Evolutionary conservation across 2,888 invertebrate genomes (phyloP), one percentile per base, ranked within the genome.

Genomic region (Agonum fuliginosum): DNA sequence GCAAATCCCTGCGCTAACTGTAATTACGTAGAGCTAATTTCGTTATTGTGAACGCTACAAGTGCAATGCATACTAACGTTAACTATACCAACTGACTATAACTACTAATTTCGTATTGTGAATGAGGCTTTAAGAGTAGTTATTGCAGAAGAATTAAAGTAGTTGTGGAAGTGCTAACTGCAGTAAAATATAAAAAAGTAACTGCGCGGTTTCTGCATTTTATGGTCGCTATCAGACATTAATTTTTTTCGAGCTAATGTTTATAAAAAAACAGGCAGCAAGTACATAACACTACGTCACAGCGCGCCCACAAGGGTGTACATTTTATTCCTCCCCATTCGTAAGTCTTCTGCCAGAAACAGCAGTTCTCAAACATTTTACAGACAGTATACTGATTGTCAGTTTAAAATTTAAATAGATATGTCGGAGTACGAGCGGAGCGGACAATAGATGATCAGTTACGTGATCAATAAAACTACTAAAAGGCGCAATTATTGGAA

Each of bases 301-400:
- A 10, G 27, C 27, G 46, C 37, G 37, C 41, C 12, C 14, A 5
- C 54, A 54, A 48, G 17, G 41, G 54, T 73, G 73, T 58, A 73
- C 58, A 73, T 73, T 73, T 51, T 37, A 69, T 46, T 20, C 22
- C 69, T n/a, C 10, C 43, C 46, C 46, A 22, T 24, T 43, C 27
- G 10, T 12, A 1, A 6, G 30, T 20, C 58, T 37, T 58, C 14
- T 51, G 5, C 51, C n/a, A 54, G 10, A 5, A 27, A n/a, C 54
- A 54, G 24, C 24, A 24, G 12, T 12, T 54, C 54, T 12, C 24
- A 54, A 54, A 20, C 3, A n/a, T n/a, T n/a, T 37, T 37, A 1
- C n/a, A 37, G 37, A 6, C 3, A 3, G n/a, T 37, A n/a, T 6
- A 37, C 37, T n/a, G 2, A 10, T 37, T 3, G 1, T n/a, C n/a